Conservation (phyloP, 2,797 vertebrate genomes). For the Epinephelus malabaricus region DNA sequence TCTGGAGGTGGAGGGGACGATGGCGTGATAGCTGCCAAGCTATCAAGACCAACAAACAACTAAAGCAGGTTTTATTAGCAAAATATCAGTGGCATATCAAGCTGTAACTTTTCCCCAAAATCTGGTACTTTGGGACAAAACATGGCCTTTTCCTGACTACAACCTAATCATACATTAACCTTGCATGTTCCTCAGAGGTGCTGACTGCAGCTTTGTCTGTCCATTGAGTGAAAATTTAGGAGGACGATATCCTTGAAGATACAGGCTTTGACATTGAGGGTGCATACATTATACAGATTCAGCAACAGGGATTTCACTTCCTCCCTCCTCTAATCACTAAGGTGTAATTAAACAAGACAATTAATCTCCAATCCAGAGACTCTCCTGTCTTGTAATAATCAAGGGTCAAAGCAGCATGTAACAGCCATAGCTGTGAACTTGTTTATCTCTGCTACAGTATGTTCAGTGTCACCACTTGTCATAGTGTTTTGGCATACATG, state of each 20-base stretch:
- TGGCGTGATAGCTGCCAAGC: no score
- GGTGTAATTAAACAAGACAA: slow-evolving; percentile 81
- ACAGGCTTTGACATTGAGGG: slow-evolving; percentile 67
- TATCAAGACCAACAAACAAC: no score
- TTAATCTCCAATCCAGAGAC: slow-evolving; percentile 62
- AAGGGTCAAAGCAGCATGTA: slow-evolving; percentile 56
- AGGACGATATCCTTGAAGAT: slow-evolving; percentile 64
- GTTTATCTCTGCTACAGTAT: slow-evolving; percentile 33
- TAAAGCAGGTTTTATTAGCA: no score
- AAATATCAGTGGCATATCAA: no score
- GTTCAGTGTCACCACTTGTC: slow-evolving; percentile 45
- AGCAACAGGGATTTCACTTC: slow-evolving; percentile 66
- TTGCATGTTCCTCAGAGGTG: slow-evolving; percentile 44
- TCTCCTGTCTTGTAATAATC: slow-evolving; percentile 46
- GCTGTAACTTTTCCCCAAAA: no score
- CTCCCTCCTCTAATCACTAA: slow-evolving; percentile 65
- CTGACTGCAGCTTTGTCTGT: slow-evolving; percentile 64
- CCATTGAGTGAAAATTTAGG: slow-evolving; percentile 64
- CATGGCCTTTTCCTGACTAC: no score
- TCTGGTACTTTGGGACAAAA: no score
- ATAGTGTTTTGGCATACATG: slow-evolving; percentile 16
- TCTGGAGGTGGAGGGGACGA: no score
- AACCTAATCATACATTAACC: no score
- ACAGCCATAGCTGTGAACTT: slow-evolving; percentile 12
- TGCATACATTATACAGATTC: slow-evolving; percentile 48